phyloP scores from a whole-genome alignment of 2,888 invertebrate genomes.

The Stratiomys singularior region DNA sequence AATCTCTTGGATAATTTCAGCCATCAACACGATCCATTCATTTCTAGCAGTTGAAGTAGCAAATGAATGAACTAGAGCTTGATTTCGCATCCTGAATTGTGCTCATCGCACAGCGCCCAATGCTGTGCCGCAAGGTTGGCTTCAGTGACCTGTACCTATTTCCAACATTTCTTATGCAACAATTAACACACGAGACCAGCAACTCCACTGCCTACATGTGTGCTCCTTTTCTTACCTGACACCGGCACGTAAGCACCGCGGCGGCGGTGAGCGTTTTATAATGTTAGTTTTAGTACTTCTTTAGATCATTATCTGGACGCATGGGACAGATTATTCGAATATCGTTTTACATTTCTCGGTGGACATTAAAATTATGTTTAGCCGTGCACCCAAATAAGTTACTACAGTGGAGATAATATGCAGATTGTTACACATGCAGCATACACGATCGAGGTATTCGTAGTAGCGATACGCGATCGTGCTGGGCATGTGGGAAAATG shows the following conservation, averaged over 20 bases:
- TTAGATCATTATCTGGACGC: constrained; percentile 51
- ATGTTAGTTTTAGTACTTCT: constrained; percentile 51
- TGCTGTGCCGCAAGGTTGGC: constrained; percentile 19
- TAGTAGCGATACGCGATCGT: neutral
- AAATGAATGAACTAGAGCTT: neutral
- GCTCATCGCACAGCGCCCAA: neutral
- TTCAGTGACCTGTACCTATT: constrained; percentile 27
- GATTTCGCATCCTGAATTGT: no score
- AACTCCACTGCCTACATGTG: neutral
- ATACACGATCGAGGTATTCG: neutral
- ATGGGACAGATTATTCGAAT: constrained; percentile 50
- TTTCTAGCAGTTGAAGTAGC: neutral
- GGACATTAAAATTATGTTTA: constrained; percentile 48
- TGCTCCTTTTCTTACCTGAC: constrained; percentile 12
- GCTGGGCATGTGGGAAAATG: neutral
- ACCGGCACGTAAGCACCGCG: no score
- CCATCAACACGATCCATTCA: neutral
- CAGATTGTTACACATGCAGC: constrained; percentile 34
- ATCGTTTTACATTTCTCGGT: constrained; percentile 51
- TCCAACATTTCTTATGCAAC: constrained; percentile 11
- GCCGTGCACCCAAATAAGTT: constrained; percentile 40
- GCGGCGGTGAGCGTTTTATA: constrained; percentile 49
- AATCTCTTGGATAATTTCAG: neutral
- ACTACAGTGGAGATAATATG: constrained; percentile 37
- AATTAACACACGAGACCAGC: neutral